Evolutionary conservation across 2,113 vertebrate species (phyloP).

Genomic region (Gracilinanus agilis): DNA sequence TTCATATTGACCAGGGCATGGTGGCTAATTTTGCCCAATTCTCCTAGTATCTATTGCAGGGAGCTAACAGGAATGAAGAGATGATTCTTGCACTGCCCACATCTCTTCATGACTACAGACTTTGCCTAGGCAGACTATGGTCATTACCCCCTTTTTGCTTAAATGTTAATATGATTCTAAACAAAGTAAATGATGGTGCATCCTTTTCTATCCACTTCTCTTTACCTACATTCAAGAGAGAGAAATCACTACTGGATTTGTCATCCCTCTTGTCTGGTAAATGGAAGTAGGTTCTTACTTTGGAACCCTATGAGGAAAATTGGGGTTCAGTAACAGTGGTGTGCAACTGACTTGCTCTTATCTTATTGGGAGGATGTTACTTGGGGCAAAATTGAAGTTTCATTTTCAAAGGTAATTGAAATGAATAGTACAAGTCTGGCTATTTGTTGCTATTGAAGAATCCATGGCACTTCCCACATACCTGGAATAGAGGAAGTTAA

Average conservation of each 20-base stretch:
- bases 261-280: conserved; percentile 9
- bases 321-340: not conserved
- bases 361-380: not conserved
- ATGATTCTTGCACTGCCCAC: conserved; percentile 64
- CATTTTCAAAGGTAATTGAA: conserved; percentile 12
- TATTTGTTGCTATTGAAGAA: not conserved
- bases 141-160: conserved; percentile 43
- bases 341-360: conserved; percentile 34
- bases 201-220: conserved; percentile 47
- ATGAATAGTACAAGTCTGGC: not conserved
- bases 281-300: not conserved
- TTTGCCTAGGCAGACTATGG: conserved; percentile 65
- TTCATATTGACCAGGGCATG: conserved; percentile 75
- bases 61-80: conserved; percentile 70
- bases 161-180: conserved; percentile 62
- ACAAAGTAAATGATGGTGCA: not conserved
- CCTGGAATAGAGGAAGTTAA: not conserved
- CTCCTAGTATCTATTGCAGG: conserved; percentile 71
- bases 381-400: not conserved
- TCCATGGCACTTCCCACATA: not conserved
- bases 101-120: conserved; percentile 68
- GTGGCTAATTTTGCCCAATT: conserved; percentile 81
- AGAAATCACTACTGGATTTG: conserved; percentile 35
- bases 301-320: not conserved
- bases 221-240: conserved; percentile 53